These are phyloP conservation scores for Halocynthia roretzi DNA, from an alignment of 23 tunicate species.

Conservation along the genomic window DNA sequence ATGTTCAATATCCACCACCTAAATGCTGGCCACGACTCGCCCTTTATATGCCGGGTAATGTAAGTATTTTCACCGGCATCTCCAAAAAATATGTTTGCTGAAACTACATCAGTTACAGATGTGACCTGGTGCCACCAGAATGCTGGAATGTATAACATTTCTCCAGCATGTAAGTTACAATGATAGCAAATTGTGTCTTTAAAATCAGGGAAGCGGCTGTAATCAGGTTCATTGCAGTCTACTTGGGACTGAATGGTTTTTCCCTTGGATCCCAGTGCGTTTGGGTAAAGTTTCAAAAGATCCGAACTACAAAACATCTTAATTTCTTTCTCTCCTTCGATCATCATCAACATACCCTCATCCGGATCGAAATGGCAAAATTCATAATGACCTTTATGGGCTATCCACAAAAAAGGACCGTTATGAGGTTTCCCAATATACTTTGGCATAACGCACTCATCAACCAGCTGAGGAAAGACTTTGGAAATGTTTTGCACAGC, in stretches of 20 bases:
- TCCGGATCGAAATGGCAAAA: slow-evolving; percentile 97
- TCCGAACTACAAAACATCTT: slow-evolving; percentile 49
- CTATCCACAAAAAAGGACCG: slow-evolving; percentile 97
- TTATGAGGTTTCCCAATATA: slow-evolving; percentile 73
- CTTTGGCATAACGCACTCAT: slow-evolving; percentile 48
- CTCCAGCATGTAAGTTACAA: slow-evolving; percentile 56
- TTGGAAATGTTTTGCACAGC: slow-evolving; percentile 90
- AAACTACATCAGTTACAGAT: slow-evolving; percentile 70
- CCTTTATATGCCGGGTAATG: slow-evolving; percentile 44
- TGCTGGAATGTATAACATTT: slow-evolving; percentile 88
- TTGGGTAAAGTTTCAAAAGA: slow-evolving; percentile 79
- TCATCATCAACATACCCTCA: slow-evolving; percentile 95
- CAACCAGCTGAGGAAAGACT: slow-evolving; percentile 67
- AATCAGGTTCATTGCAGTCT: slow-evolving; percentile 61
- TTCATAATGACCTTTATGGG: slow-evolving; percentile 86
- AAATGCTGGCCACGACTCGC: slow-evolving; percentile 74
- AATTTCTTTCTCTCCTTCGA: slow-evolving; percentile 76
- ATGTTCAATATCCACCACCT: slow-evolving; percentile 82
- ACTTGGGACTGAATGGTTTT: slow-evolving; percentile 95
- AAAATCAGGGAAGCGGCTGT: slow-evolving; percentile 47
- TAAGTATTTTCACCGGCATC: slow-evolving; percentile 60
- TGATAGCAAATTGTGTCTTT: slow-evolving; percentile 27
- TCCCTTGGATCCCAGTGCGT: slow-evolving; percentile 90
- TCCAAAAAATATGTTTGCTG: slow-evolving; percentile 86
- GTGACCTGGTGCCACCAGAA: slow-evolving; percentile 99